phyloP scores from a whole-genome alignment of 2,888 invertebrate genomes.

The Idaea biselata region DNA sequence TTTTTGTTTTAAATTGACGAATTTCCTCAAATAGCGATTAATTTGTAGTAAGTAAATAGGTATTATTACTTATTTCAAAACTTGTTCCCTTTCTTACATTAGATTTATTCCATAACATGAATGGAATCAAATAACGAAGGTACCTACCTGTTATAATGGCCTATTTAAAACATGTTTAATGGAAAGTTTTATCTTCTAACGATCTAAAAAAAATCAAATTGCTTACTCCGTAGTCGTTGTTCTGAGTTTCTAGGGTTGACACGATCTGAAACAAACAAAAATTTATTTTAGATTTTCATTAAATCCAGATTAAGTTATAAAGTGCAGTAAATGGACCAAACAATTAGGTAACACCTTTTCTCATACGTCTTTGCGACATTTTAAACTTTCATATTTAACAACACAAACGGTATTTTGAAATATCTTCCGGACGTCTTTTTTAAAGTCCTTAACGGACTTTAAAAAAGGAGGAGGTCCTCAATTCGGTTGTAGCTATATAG shows the following conservation, averaged over 20 bases:
- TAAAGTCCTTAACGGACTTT: too few species aligned
- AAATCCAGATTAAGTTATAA: too few species aligned
- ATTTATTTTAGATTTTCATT: not conserved
- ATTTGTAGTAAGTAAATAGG: not conserved
- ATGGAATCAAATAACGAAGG: not conserved
- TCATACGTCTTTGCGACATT: too few species aligned
- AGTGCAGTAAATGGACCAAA: too few species aligned
- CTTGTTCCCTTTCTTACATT: not conserved
- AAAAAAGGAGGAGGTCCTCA: too few species aligned
- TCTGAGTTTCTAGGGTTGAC: constrained; percentile 20
- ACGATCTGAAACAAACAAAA: constrained; percentile 8
- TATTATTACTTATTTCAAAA: not conserved
- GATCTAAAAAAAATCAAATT: constrained; percentile 26
- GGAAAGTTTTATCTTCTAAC: constrained; percentile 21
- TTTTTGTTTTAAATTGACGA: too few species aligned
- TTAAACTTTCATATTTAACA: too few species aligned
- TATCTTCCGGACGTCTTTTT: too few species aligned
- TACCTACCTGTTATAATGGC: constrained; percentile 14
- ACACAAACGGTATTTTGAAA: too few species aligned
- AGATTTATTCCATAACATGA: not conserved
- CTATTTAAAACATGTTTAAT: constrained; percentile 26
- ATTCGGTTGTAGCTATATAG: too few species aligned
- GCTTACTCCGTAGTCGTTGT: constrained; percentile 20
- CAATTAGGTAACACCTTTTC: too few species aligned
- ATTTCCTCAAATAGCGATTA: too few species aligned